A percentile compares a stretch with the other conserved stretches of the same genome.
These are phyloP conservation scores for Salarias fasciatus DNA, from an alignment of 2,797 vertebrate genomes.

Conservation along the genomic window DNA sequence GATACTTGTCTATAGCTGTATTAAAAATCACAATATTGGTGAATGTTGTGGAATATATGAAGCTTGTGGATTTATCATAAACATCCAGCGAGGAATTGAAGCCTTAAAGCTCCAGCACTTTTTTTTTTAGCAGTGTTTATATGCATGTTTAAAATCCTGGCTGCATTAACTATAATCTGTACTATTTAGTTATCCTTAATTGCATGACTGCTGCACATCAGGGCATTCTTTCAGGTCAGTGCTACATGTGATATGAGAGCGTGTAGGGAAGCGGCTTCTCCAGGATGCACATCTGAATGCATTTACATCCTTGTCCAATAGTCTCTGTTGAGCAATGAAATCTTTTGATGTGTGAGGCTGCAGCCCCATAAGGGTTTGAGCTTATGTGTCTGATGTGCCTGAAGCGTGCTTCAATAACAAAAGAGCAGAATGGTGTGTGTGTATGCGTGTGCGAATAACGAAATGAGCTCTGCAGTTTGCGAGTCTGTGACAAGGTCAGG, in stretches of 20 bases:
- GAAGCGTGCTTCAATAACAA: conserved; percentile 32
- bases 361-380: conserved; percentile 25
- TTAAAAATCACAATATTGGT: no score
- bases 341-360: conserved; percentile 37
- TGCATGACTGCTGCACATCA: conserved; percentile 1
- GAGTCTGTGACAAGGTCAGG: conserved; percentile 58
- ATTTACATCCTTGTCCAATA: conserved; percentile 61
- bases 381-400: conserved; percentile 11
- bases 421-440: conserved; percentile 19
- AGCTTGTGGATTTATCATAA: no score
- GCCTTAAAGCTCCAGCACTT: no score
- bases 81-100: no score
- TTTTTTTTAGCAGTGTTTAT: no score
- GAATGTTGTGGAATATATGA: no score
- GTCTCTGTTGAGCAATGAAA: conserved; percentile 42
- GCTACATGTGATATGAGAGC: conserved; percentile 22
- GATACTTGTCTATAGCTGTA: no score
- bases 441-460: conserved; percentile 37
- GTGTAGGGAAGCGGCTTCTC: conserved; percentile 26
- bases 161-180: no score
- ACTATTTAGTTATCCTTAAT: not conserved
- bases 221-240: conserved; percentile 1
- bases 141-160: no score
- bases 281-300: conserved; percentile 46
- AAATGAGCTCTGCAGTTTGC: conserved; percentile 51